Percentiles rank a stretch among this genome's conserved stretches.
Evolutionary conservation across 2,888 invertebrate genomes (phyloP).

Genomic region (Acleris holmiana): DNA sequence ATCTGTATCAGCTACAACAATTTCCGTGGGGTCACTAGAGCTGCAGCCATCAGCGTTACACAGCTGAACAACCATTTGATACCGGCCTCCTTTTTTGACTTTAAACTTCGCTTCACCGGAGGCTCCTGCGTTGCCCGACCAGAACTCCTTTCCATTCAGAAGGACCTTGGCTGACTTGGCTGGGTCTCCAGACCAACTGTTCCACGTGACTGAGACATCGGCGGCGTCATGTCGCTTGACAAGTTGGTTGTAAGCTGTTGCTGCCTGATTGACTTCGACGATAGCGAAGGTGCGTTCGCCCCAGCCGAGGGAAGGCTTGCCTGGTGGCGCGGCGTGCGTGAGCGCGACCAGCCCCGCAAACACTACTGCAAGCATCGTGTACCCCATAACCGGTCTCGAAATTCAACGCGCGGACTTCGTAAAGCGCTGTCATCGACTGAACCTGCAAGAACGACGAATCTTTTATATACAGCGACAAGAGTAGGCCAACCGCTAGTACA

Average conservation of each 20-base stretch:
- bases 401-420: slow-evolving; percentile 56
- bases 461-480: slow-evolving; percentile 75
- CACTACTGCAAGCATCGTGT: slow-evolving; percentile 58
- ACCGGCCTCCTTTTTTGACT: slow-evolving; percentile 76
- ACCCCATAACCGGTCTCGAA: slow-evolving; percentile 73
- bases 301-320: slow-evolving; percentile 76
- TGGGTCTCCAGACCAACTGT: slow-evolving; percentile 76
- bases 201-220: slow-evolving; percentile 78
- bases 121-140: slow-evolving; percentile 65
- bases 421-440: slow-evolving; percentile 69
- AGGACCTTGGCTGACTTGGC: slow-evolving; percentile 68
- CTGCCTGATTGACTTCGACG: slow-evolving; percentile 78
- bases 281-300: slow-evolving; percentile 77
- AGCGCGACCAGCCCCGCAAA: slow-evolving; percentile 56
- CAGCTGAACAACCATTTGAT: slow-evolving; percentile 73
- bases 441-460: slow-evolving; percentile 63
- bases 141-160: slow-evolving; percentile 67
- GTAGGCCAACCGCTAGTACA: slow-evolving; percentile 81
- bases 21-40: slow-evolving; percentile 70
- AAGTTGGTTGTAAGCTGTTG: slow-evolving; percentile 79
- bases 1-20: slow-evolving; percentile 77
- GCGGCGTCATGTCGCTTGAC: slow-evolving; percentile 71
- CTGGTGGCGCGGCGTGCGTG: slow-evolving; percentile 67
- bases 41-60: slow-evolving; percentile 77
- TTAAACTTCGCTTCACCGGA: slow-evolving; percentile 72